phyloP scores from a whole-genome alignment of 2,888 invertebrate genomes.

The Caenorhabditis panamensis region DNA sequence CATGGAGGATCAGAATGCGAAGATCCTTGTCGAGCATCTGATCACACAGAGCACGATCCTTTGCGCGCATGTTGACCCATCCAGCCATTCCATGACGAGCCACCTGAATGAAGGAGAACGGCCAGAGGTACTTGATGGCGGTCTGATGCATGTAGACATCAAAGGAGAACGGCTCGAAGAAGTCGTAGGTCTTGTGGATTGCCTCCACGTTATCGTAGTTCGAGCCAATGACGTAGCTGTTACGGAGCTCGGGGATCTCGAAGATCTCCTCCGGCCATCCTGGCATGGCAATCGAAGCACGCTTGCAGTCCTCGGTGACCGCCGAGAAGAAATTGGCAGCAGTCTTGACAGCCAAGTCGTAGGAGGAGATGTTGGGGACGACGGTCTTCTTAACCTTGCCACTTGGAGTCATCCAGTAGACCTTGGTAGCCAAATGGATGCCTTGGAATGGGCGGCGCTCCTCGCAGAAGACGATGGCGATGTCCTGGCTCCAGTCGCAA shows the following conservation, averaged over 20 bases:
- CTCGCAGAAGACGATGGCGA: conserved; percentile 42
- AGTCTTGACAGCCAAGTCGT: conserved; percentile 26
- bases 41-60: conserved; percentile 33
- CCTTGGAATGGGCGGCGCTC: conserved; percentile 27
- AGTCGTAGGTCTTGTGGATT: conserved; percentile 39
- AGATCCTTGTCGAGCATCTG: conserved; percentile 42
- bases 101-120: conserved; percentile 21
- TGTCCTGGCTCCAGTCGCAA: conserved; percentile 44
- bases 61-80: conserved; percentile 29
- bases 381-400: conserved; percentile 36
- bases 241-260: conserved; percentile 39
- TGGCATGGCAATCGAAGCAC: conserved; percentile 24
- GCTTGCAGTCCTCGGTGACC: conserved; percentile 36
- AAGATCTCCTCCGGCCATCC: conserved; percentile 45
- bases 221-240: conserved; percentile 32
- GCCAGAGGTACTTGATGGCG: conserved; percentile 30
- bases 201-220: conserved; percentile 41
- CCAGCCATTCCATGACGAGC: conserved; percentile 31
- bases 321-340: conserved; percentile 28
- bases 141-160: conserved; percentile 45
- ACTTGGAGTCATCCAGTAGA: conserved; percentile 33
- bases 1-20: conserved; percentile 42
- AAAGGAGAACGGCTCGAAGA: conserved; percentile 42
- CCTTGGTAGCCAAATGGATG: conserved; percentile 2
- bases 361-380: conserved; percentile 11